A percentile compares a stretch with the other conserved stretches of the same genome.
Evolutionary conservation across 2,113 vertebrate species (phyloP).

Genomic region (Lophotis ruficrista): DNA sequence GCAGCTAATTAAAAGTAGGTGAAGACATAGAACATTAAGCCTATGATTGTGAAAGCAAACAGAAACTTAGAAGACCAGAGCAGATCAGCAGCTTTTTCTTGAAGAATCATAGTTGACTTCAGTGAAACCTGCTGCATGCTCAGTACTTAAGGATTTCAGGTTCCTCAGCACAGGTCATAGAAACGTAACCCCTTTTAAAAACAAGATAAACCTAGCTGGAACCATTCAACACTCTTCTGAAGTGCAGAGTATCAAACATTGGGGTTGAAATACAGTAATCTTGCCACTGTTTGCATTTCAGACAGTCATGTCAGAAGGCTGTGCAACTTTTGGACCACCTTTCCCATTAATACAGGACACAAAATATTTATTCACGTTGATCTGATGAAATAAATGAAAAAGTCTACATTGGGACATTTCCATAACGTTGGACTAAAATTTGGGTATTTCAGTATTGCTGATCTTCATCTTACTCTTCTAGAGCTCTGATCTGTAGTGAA

Average conservation of each 20-base stretch:
- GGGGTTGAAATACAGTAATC: background rate
- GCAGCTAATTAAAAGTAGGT: background rate
- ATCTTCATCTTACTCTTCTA: background rate
- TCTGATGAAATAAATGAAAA: background rate
- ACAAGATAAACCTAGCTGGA: background rate
- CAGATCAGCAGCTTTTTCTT: background rate
- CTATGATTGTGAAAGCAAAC: background rate
- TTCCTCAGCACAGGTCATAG: background rate
- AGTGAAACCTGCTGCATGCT: background rate
- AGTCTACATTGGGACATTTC: background rate
- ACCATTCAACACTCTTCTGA: background rate
- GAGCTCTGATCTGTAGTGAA: background rate
- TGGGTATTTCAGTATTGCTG: background rate
- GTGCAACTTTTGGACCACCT: background rate
- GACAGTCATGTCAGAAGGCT: rapidly evolving
- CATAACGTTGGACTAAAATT: background rate
- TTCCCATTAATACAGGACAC: background rate
- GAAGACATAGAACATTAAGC: background rate
- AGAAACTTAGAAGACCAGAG: background rate
- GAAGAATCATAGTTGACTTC: background rate
- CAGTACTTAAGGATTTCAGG: background rate
- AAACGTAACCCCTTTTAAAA: background rate
- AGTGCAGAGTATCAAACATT: background rate
- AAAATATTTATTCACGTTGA: background rate
- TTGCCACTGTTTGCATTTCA: background rate